These are phyloP conservation scores for Tinea trinotella DNA, from an alignment of 2,888 invertebrate genomes.

Conservation along the genomic window DNA sequence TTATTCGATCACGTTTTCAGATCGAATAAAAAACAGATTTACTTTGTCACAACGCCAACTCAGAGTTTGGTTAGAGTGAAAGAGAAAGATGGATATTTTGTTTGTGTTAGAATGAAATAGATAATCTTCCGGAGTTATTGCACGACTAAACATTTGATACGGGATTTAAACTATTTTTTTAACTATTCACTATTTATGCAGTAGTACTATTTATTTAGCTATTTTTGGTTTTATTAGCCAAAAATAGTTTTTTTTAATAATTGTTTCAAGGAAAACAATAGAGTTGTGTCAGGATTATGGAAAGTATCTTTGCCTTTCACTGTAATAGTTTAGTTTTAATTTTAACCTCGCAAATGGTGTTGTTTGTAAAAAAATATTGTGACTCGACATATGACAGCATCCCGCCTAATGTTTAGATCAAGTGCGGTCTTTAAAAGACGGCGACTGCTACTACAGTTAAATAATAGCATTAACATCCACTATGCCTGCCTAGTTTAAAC, in stretches of 20 bases:
- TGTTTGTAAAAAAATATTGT: too few relatives aligned
- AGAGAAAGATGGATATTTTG: neutral
- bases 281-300: too few relatives aligned
- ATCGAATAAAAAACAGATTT: slow-evolving; percentile 16
- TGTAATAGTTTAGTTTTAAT: too few relatives aligned
- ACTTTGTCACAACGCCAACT: slow-evolving; percentile 17
- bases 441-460: neutral
- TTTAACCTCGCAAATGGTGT: too few relatives aligned
- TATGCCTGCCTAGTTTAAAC: too few relatives aligned
- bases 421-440: neutral
- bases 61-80: slow-evolving; percentile 11
- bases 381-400: too few relatives aligned
- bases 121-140: neutral
- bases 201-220: too few relatives aligned
- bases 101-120: neutral
- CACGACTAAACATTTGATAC: slow-evolving; percentile 14
- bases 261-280: neutral
- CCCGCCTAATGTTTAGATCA: neutral
- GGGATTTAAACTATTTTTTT: neutral
- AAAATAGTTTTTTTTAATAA: neutral
- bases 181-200: too few relatives aligned
- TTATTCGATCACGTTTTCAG: slow-evolving; percentile 21
- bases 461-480: too few relatives aligned
- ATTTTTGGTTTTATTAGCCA: neutral
- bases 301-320: too few relatives aligned